Evolutionary conservation across 2,797 vertebrate genomes (phyloP).

Genomic region (Gallinago nigripennis): DNA sequence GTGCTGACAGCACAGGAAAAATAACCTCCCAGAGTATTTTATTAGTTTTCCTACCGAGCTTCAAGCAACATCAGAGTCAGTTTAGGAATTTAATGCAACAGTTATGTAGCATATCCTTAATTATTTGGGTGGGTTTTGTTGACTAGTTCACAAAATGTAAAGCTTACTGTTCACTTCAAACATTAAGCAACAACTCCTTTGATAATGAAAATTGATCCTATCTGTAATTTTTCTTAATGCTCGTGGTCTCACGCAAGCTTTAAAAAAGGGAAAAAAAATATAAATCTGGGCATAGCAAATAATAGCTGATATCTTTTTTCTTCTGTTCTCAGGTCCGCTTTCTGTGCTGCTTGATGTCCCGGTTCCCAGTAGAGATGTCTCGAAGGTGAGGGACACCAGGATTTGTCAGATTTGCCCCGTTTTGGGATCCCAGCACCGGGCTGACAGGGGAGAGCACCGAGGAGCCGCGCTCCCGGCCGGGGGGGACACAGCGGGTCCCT

Average conservation of each 20-base stretch:
- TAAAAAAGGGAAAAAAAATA: fast-evolving
- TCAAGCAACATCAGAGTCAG: not conserved
- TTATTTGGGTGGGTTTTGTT: not conserved
- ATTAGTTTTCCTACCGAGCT: not conserved
- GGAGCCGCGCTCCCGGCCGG: not conserved
- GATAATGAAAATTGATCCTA: not conserved
- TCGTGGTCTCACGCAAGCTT: too few relatives aligned
- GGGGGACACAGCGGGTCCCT: not conserved
- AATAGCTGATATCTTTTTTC: not conserved
- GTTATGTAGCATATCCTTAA: not conserved
- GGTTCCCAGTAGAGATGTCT: not conserved
- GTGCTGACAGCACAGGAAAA: conserved; percentile 42
- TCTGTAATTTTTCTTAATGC: not conserved
- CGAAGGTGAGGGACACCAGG: not conserved
- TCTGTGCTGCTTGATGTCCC: not conserved
- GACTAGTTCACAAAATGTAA: not conserved
- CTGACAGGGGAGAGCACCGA: not conserved
- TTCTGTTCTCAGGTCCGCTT: not conserved
- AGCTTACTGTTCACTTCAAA: not conserved
- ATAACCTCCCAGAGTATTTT: not conserved
- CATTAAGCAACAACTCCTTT: not conserved
- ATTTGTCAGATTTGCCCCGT: not conserved
- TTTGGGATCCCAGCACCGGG: not conserved
- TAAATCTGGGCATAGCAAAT: not conserved
- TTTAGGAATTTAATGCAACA: not conserved